Conservation (phyloP, 1,140 invertebrate genomes). For the Ptiloglossa arizonensis region DNA sequence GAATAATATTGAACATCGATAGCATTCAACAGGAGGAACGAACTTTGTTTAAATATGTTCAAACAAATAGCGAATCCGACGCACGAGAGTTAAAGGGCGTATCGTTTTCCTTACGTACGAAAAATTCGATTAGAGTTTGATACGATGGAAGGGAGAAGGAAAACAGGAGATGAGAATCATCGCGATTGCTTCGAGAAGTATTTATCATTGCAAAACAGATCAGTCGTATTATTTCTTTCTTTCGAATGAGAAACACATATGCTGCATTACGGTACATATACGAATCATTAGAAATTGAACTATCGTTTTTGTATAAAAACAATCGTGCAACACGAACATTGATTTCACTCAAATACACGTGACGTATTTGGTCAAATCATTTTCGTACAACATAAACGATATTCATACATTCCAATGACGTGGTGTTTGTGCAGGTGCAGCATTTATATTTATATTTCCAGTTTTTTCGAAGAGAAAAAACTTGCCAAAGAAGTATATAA, state of each 20-base stretch:
- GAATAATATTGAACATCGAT: neutral
- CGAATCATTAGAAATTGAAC: conserved; percentile 14
- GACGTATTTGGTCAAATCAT: neutral
- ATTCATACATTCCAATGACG: conserved; percentile 2
- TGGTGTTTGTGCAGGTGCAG: neutral
- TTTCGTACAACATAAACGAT: neutral
- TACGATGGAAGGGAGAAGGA: neutral
- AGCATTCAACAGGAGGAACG: neutral
- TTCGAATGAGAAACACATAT: neutral
- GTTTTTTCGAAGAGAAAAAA: neutral
- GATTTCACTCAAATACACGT: neutral
- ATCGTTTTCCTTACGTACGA: neutral
- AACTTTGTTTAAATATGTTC: neutral
- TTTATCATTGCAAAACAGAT: neutral
- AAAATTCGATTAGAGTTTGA: neutral
- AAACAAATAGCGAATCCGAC: neutral
- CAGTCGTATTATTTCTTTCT: neutral
- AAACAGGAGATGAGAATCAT: neutral
- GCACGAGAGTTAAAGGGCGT: neutral
- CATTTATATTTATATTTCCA: neutral
- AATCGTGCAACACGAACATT: neutral
- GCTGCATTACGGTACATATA: neutral
- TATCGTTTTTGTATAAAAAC: conserved; percentile 2
- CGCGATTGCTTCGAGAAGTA: conserved; percentile 1
- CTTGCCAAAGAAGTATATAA: neutral